These are phyloP conservation scores for Aurelia aurita complex sp. Pacific DNA, from an alignment of 30 jellyfish, hydroid and myxozoan species.

Conservation along the genomic window DNA sequence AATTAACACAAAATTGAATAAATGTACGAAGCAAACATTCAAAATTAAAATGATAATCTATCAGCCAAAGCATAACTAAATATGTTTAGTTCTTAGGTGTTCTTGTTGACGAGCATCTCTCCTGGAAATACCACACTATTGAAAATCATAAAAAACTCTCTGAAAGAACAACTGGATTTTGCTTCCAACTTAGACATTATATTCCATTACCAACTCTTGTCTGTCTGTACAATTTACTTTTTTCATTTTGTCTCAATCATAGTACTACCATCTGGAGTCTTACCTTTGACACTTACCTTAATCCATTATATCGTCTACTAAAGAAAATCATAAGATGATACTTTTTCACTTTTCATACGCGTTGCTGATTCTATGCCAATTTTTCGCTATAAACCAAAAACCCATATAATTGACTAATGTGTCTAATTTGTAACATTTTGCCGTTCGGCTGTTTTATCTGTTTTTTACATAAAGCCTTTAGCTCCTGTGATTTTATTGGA, in stretches of 20 bases:
- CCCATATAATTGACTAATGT: too few species aligned
- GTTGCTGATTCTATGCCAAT: too few species aligned
- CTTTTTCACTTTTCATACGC: too few species aligned
- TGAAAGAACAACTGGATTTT: background rate
- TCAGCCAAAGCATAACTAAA: background rate
- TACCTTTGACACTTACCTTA: background rate
- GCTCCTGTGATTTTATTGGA: too few species aligned
- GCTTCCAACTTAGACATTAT: background rate
- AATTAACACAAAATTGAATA: too few species aligned
- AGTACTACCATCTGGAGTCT: background rate
- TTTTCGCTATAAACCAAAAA: too few species aligned
- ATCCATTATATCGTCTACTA: background rate
- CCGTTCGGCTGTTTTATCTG: too few species aligned
- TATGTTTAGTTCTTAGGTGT: background rate
- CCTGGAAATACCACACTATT: background rate
- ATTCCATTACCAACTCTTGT: background rate
- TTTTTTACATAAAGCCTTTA: too few species aligned
- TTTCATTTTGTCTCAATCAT: background rate
- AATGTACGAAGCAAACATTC: too few species aligned
- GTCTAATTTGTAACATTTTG: too few species aligned
- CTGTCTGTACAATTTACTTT: background rate
- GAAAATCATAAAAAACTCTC: background rate
- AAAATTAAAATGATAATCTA: too few species aligned
- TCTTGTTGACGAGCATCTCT: slow-evolving; percentile 3
- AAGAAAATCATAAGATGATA: background rate